A percentile compares a stretch with the other conserved stretches of the same genome.
phyloP scores from a whole-genome alignment of 1,140 invertebrate genomes.

The Himalopsyche phryganea region DNA sequence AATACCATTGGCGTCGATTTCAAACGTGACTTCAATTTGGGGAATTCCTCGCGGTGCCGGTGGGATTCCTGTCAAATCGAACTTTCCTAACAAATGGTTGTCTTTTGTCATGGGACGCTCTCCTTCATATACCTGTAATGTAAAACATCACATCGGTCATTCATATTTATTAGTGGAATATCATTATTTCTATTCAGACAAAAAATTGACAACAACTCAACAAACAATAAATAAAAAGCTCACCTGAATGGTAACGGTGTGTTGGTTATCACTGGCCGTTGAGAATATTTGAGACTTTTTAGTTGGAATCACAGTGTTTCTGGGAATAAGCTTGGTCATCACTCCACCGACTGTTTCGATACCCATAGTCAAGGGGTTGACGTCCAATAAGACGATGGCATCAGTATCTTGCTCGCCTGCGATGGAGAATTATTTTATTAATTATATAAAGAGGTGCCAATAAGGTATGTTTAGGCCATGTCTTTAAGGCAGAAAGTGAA shows the following conservation, averaged over 20 bases:
- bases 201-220: too few species aligned
- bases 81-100: constrained; percentile 96
- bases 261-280: constrained; percentile 97
- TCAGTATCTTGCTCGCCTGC: constrained; percentile 87
- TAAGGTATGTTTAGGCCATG: too few species aligned
- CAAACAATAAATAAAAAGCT: constrained; percentile 19
- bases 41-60: constrained; percentile 96
- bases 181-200: too few species aligned
- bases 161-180: too few species aligned
- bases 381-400: constrained; percentile 94
- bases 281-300: constrained; percentile 99
- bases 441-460: too few species aligned
- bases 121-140: constrained; percentile 77
- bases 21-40: constrained; percentile 99
- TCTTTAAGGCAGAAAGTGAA: too few species aligned
- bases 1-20: constrained; percentile 99
- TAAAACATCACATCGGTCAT: too few species aligned
- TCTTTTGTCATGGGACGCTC: constrained; percentile 99
- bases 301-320: constrained; percentile 99
- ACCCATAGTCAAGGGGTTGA: constrained; percentile 97
- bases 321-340: constrained; percentile 97
- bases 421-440: too few species aligned
- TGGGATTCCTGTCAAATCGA: constrained; percentile 97
- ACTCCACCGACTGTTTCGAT: constrained; percentile 99
- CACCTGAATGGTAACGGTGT: constrained; percentile 95